A percentile compares a stretch with the other conserved stretches of the same genome.
Conservation (phyloP, 2,113 vertebrate species). For the Pituophis catenifer region DNA sequence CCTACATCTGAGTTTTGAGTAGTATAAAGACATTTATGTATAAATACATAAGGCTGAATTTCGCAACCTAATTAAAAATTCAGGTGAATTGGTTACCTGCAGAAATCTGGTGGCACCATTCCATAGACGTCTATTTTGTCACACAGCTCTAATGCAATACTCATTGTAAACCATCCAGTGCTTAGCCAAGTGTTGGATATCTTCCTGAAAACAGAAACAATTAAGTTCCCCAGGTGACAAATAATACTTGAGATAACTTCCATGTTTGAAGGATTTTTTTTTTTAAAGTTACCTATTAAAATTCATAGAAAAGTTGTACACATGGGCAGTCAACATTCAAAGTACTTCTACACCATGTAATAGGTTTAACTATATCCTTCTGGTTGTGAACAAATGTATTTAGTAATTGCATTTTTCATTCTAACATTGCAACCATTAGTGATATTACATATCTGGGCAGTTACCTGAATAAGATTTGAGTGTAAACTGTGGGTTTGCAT, state of each 20-base stretch:
- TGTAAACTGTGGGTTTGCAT: constrained; percentile 23
- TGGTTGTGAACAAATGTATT: constrained; percentile 27
- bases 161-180: constrained; percentile 99
- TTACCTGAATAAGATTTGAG: constrained; percentile 35
- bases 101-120: constrained; percentile 98
- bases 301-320: constrained; percentile 39
- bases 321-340: constrained; percentile 30
- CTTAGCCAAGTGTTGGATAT: constrained; percentile 98
- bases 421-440: constrained; percentile 22
- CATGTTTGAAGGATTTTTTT: constrained; percentile 16
- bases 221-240: constrained; percentile 59
- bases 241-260: constrained; percentile 36
- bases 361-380: constrained; percentile 21
- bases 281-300: constrained; percentile 24
- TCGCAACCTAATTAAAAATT: constrained; percentile 40
- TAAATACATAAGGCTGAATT: constrained; percentile 14
- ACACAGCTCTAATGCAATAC: constrained; percentile 94
- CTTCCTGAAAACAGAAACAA: constrained; percentile 80
- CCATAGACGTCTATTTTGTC: constrained; percentile 95
- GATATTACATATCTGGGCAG: constrained; percentile 41
- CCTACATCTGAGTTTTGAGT: constrained; percentile 34
- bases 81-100: constrained; percentile 82
- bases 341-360: constrained; percentile 1
- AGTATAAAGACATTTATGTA: constrained; percentile 51
- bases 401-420: constrained; percentile 22